These are phyloP conservation scores for Mamestra configurata DNA, from an alignment of 1,140 invertebrate genomes.

Conservation along the genomic window DNA sequence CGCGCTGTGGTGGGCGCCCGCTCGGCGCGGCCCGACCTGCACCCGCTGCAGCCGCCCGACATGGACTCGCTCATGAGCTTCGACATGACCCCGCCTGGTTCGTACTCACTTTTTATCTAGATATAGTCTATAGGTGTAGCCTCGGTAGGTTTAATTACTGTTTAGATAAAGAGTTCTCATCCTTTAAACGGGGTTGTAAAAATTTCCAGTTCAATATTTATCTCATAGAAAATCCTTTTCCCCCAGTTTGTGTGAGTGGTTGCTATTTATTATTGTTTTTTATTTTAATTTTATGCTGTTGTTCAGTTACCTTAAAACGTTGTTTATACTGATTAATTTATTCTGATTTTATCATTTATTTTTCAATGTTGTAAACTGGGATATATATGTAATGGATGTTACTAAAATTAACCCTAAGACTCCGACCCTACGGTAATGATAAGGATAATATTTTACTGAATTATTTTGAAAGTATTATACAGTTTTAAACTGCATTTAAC, in stretches of 20 bases:
- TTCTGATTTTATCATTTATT: neutral
- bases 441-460: no score
- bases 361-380: neutral
- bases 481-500: no score
- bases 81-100: slow-evolving; percentile 91
- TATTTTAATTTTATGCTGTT: neutral
- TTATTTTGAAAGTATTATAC: no score
- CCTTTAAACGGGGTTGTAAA: neutral
- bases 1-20: slow-evolving; percentile 95
- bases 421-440: no score
- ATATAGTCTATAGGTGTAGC: neutral
- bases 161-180: neutral
- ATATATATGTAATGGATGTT: no score
- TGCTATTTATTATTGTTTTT: neutral
- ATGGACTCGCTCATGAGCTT: slow-evolving; percentile 91
- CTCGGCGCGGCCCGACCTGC: slow-evolving; percentile 85
- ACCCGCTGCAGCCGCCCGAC: slow-evolving; percentile 86
- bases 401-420: neutral
- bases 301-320: neutral
- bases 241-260: neutral
- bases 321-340: neutral
- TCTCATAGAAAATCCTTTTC: neutral
- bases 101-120: slow-evolving; percentile 52
- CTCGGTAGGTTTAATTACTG: neutral
- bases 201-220: neutral